Evolutionary conservation across 2,888 invertebrate genomes (phyloP).

Genomic region (Beris chalybata): DNA sequence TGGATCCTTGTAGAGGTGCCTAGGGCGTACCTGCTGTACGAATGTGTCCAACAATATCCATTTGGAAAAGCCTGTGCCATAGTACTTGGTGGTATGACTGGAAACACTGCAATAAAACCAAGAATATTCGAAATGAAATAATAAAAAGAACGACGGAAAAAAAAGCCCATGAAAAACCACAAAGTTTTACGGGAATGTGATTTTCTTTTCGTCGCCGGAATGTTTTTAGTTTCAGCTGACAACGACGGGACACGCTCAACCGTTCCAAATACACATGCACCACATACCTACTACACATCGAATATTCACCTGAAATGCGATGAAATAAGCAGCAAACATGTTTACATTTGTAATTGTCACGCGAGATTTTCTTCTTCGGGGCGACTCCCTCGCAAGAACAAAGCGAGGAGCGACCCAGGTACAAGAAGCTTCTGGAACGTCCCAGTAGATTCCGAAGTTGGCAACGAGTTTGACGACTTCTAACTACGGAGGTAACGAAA

Average conservation of each 20-base stretch:
- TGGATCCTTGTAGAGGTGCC: background rate
- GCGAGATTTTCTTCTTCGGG: conserved; percentile 6
- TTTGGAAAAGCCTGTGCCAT: conserved; percentile 15
- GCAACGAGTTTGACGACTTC: too few species aligned
- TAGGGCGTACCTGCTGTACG: conserved; percentile 4
- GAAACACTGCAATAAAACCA: conserved; percentile 13
- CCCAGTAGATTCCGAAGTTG: too few species aligned
- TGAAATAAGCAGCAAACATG: background rate
- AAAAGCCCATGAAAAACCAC: background rate
- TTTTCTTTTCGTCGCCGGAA: conserved; percentile 6
- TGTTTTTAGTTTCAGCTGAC: conserved; percentile 9
- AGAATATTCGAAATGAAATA: conserved; percentile 25
- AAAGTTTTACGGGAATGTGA: conserved; percentile 8
- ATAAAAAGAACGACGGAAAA: conserved; percentile 21
- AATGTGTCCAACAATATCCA: conserved; percentile 19
- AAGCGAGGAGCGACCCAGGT: background rate
- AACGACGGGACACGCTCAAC: background rate
- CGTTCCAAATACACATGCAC: too few species aligned
- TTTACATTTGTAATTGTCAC: conserved; percentile 26
- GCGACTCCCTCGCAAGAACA: background rate
- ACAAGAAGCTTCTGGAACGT: background rate
- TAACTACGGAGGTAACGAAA: too few species aligned
- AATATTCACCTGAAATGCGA: too few species aligned
- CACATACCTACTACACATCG: too few species aligned
- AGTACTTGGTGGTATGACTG: conserved; percentile 19